These are phyloP conservation scores for Gymnobelideus leadbeateri DNA, from an alignment of 2,113 vertebrate species.

Conservation along the genomic window DNA sequence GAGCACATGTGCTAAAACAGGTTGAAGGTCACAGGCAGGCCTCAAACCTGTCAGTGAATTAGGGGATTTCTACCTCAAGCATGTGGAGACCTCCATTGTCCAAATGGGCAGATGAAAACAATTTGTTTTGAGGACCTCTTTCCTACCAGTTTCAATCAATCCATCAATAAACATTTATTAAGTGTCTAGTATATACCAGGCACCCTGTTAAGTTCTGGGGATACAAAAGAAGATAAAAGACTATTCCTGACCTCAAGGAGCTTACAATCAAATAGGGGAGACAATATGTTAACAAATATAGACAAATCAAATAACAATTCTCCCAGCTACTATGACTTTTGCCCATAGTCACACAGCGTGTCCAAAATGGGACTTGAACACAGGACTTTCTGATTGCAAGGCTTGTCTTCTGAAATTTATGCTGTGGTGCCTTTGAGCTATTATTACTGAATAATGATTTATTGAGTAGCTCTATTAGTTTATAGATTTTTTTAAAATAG, in stretches of 20 bases:
- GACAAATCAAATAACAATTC: background rate
- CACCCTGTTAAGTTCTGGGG: background rate
- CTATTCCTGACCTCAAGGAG: background rate
- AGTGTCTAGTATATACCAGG: background rate
- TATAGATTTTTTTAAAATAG: background rate
- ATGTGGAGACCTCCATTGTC: too few species aligned
- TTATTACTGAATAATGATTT: background rate
- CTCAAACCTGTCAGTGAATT: too few species aligned
- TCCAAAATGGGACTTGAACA: background rate
- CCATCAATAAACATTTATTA: background rate
- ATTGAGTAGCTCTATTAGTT: background rate
- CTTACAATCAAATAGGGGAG: background rate
- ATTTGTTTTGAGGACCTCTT: too few species aligned
- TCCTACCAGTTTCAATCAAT: background rate
- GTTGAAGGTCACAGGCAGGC: too few species aligned
- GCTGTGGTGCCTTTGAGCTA: background rate
- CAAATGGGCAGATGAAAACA: too few species aligned
- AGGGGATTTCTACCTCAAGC: too few species aligned
- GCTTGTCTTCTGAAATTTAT: background rate
- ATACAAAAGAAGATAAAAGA: background rate
- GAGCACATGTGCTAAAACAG: too few species aligned
- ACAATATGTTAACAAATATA: background rate
- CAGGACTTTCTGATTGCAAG: background rate
- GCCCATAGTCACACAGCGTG: background rate
- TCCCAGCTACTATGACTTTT: background rate